Percentiles rank a stretch among this genome's conserved stretches.
Evolutionary conservation across 2,797 vertebrate genomes (phyloP).

Genomic region (Danio tinwini): DNA sequence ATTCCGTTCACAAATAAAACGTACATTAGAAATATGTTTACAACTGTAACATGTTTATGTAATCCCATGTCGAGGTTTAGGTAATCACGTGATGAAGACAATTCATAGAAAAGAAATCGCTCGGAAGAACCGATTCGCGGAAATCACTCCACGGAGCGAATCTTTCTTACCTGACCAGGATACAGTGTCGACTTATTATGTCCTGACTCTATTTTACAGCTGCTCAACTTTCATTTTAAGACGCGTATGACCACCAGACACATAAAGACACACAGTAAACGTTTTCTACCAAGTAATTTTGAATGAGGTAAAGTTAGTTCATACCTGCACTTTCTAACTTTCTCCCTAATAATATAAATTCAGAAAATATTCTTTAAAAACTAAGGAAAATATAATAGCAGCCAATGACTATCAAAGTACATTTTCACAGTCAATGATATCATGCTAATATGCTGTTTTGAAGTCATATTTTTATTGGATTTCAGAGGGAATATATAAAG

Average conservation of each 20-base stretch:
- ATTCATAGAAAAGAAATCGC: neutral
- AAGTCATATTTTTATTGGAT: too few relatives aligned
- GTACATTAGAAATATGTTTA: neutral
- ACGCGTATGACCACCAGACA: neutral
- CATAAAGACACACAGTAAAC: neutral
- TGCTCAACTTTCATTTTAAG: neutral
- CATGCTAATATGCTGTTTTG: too few relatives aligned
- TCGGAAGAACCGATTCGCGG: neutral
- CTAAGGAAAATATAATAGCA: too few relatives aligned
- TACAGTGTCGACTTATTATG: neutral
- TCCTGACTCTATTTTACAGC: neutral
- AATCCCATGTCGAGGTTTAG: too few relatives aligned
- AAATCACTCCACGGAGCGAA: neutral
- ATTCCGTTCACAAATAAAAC: neutral
- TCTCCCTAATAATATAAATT: too few relatives aligned
- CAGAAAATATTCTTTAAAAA: too few relatives aligned
- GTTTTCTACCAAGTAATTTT: too few relatives aligned
- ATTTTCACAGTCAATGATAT: too few relatives aligned
- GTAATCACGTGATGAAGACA: neutral
- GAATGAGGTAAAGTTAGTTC: too few relatives aligned
- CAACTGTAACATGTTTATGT: neutral
- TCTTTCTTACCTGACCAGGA: conserved; percentile 11
- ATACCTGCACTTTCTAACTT: too few relatives aligned
- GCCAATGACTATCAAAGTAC: too few relatives aligned
- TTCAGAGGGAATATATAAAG: too few relatives aligned